Conservation (phyloP, 2,113 vertebrate genomes). For the Corythaeola cristata region DNA sequence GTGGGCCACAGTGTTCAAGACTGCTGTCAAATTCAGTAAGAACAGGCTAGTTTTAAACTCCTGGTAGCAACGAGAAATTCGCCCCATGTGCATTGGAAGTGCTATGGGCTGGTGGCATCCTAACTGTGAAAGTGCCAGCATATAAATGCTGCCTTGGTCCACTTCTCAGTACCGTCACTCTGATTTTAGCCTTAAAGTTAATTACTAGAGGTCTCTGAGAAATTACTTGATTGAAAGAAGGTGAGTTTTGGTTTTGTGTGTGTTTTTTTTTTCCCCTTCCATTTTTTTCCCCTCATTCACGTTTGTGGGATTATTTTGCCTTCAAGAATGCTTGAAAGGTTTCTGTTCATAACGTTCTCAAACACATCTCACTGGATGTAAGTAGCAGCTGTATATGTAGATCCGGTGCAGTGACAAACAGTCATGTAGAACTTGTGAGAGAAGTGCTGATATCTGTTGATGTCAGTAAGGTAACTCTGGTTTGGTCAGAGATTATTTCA, state of each 20-base stretch:
- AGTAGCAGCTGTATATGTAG: neutral
- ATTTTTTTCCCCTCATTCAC: accelerated
- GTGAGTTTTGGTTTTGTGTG: too few species aligned
- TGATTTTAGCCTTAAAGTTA: neutral
- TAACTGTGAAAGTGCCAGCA: neutral
- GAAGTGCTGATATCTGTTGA: neutral
- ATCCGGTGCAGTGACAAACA: neutral
- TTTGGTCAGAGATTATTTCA: neutral
- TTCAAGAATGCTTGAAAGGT: neutral
- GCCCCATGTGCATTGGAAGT: neutral
- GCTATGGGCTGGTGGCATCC: neutral
- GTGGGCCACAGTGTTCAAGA: neutral
- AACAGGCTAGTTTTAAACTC: neutral
- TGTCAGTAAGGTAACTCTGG: neutral
- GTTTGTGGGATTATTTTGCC: neutral
- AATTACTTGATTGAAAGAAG: neutral
- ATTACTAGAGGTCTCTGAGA: neutral
- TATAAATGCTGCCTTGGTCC: neutral
- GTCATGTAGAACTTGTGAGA: neutral
- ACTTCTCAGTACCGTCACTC: neutral
- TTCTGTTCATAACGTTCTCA: neutral
- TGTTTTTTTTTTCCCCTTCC: accelerated
- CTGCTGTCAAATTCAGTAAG: neutral
- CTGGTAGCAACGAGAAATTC: neutral
- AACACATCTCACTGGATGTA: neutral